Evolutionary conservation across 2,113 vertebrate species (phyloP), one percentile per base, ranked within the genome.

Genomic region (Oreochromis aureus): DNA sequence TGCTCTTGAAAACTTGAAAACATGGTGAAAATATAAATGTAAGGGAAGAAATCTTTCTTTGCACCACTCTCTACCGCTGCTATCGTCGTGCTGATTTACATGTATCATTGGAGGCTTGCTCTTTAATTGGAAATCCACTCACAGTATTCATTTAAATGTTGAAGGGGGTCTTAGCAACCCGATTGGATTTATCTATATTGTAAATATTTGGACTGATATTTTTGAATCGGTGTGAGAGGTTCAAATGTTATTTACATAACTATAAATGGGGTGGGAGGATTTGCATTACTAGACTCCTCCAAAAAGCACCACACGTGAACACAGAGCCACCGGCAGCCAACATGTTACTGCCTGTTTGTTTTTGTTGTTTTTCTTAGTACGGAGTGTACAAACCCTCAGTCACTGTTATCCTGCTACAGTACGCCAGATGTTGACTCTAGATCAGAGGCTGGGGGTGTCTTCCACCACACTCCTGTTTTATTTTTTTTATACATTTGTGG

Each of bases 21-120:
- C 71, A 86, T 19, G 44, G 15, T 59, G 71, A 66, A 94, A 81
- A 58, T 89, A 56, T 89, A 89, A 93, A 90, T 81, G 66, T 51
- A 88, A 88, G 59, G 51, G 87, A 89, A 87, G 89, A 91, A 78
- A 82, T 82, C 82, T 88, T 84, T 88, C 55, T 93, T 85, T 94
- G 89, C 88, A 88, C 88, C 92, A 92, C 76, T 76, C 71, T 94
- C 86, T 89, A 80, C 89, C 90, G 94, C 94, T 96, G 93, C 95
- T 96, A 92, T 85, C 87, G 15, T 89, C 61, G 30, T 73, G 82
- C 55, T 66, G 2, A 89, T 85, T 81, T 71, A 78, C 69, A 80
- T 76, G 56, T 86, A 54, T 83, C 34, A 89, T 48, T 58, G 80
- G 66, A 85, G 55, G 19, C 53, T 34, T 80, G 80, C 34, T 58